Evolutionary conservation across 2,113 vertebrate species (phyloP).

Genomic region (Gallinago jamesoni): DNA sequence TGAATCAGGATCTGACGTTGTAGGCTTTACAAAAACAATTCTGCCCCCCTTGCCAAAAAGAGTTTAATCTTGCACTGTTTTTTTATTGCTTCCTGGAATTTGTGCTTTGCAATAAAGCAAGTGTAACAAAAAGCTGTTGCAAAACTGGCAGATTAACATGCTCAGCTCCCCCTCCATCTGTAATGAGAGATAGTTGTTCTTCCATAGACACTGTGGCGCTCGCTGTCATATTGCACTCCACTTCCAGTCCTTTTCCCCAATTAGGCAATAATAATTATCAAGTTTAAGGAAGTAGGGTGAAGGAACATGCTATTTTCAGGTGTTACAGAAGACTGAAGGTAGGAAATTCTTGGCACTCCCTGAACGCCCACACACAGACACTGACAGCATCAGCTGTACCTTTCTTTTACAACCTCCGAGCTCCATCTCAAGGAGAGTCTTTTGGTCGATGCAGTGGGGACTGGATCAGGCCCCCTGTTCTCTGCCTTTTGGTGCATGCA

Average conservation of each 20-base stretch:
- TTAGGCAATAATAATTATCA: not conserved
- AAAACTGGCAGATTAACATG: not conserved
- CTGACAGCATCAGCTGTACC: not conserved
- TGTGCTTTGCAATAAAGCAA: not conserved
- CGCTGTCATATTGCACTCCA: not conserved
- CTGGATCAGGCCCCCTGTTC: not conserved
- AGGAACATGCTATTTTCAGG: not conserved
- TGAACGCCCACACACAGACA: not conserved
- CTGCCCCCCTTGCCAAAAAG: not conserved
- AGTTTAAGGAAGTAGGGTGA: not conserved
- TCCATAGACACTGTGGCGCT: not conserved
- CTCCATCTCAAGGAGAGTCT: not conserved
- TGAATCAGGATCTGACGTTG: not conserved
- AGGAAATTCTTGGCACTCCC: not conserved
- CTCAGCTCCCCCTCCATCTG: not conserved
- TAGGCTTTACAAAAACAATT: not conserved
- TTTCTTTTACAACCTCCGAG: not conserved
- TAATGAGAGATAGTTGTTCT: not conserved
- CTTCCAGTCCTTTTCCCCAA: not conserved
- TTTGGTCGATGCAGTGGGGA: fast-evolving
- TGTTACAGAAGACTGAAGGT: not conserved
- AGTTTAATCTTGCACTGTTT: not conserved
- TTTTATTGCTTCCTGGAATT: not conserved
- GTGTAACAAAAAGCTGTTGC: not conserved
- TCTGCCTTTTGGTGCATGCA: not conserved